Evolutionary conservation across 2,888 invertebrate species (phyloP), one percentile per base, ranked within the genome.

Genomic region (Leptopilina myrica): DNA sequence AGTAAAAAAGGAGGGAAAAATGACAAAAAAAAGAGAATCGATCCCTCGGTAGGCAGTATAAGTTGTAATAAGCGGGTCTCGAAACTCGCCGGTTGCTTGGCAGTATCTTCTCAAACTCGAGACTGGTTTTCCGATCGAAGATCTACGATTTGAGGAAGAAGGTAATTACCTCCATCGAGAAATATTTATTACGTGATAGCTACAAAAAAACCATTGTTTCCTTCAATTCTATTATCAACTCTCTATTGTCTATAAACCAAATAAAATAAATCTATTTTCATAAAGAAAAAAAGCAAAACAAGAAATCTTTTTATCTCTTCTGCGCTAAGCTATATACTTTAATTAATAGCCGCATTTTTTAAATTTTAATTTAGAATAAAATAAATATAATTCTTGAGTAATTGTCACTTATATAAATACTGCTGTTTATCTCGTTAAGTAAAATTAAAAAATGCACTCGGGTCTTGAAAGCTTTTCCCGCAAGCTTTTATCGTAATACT

Each of bases 91-190:
- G 53, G 69, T 56, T 33, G 26, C 53, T 56, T 26, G 43, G 43
- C 43, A 43, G 43, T 43, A 43, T 26, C 26, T 46, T 49, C 53
- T 49, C 69, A 69, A 69, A 53, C 46, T 69, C 53, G 8, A 78
- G 80, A 81, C 80, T 80, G 79, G 80, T 81, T 81, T 80, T 78
- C 80, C 80, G 64, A 69, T 67, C 62, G 40, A 75, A 78, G 76
- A 81, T 79, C 77, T 81, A 79, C 77, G 78, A 80, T 78, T 80
- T 80, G 64, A 81, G 78, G 80, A 69, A 69, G 69, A 26, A 69
- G 69, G 53, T 53, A 69, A 69, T 69, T 69, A 69, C n/a, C 26
- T 46, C 66, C 5, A 67, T 56, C 69, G n/a, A 69, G 53, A 69
- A 69, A 69, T 69, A 26, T 69, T 69, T 69, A 69, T 53, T 69